Percentiles rank a stretch among this genome's conserved stretches.
phyloP scores from a whole-genome alignment of 2,888 invertebrate genomes.

The Cantharis lateralis region DNA sequence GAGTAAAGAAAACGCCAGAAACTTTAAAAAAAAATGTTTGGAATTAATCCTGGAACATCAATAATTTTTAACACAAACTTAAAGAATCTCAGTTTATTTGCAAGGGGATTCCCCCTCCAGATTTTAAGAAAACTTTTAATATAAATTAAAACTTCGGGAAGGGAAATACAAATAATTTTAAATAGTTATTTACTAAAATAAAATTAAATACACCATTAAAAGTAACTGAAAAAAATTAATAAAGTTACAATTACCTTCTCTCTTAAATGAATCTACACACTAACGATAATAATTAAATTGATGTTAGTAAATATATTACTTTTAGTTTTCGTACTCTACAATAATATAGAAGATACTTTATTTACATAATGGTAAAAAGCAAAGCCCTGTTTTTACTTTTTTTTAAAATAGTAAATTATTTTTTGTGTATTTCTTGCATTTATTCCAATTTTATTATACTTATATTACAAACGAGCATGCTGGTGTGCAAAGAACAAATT shows the following conservation, averaged over 20 bases:
- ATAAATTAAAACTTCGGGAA: background rate
- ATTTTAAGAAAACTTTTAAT: background rate
- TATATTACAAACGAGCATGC: background rate
- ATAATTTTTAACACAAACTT: background rate
- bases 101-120: background rate
- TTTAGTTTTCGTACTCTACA: background rate
- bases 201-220: conserved; percentile 1
- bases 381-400: conserved; percentile 1
- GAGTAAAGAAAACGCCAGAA: background rate
- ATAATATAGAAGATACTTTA: background rate
- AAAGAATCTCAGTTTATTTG: background rate
- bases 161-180: background rate
- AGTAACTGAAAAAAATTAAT: background rate
- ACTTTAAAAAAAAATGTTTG: background rate
- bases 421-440: background rate
- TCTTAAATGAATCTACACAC: background rate
- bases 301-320: background rate
- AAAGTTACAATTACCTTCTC: background rate
- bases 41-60: background rate
- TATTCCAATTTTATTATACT: background rate
- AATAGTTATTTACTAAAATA: background rate
- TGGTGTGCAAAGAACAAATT: background rate
- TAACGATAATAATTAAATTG: background rate
- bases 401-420: background rate
- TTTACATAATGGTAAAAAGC: background rate